A percentile compares a stretch with the other conserved stretches of the same genome.
These are phyloP conservation scores for Calephelis nemesis DNA, from an alignment of 1,140 invertebrate genomes.

Conservation along the genomic window DNA sequence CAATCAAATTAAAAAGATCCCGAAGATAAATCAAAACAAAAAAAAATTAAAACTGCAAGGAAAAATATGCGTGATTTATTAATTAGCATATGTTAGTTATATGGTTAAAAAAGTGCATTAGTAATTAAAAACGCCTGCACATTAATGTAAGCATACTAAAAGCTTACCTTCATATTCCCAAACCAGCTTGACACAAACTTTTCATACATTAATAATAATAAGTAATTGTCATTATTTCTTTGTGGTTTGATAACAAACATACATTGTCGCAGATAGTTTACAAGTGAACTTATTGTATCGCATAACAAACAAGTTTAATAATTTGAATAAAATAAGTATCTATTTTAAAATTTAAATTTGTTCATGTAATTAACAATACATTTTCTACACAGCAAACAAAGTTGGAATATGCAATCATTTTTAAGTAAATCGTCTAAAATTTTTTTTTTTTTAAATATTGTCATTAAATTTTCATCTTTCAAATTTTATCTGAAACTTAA, in stretches of 20 bases:
- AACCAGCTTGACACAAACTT: constrained; percentile 14
- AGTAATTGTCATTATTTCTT: neutral
- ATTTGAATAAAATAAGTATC: no score
- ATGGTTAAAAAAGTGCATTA: constrained; percentile 1
- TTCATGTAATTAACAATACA: no score
- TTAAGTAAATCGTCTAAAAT: no score
- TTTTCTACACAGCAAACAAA: no score
- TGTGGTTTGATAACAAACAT: neutral
- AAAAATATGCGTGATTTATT: constrained; percentile 3
- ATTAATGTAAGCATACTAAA: neutral
- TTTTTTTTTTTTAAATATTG: no score
- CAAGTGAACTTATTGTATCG: neutral
- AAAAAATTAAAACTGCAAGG: neutral
- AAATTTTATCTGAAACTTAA: no score
- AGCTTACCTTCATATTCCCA: constrained; percentile 5
- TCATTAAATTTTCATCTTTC: no score
- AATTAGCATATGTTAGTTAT: constrained; percentile 16
- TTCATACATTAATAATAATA: neutral
- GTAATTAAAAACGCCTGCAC: constrained; percentile 4
- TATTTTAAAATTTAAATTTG: no score
- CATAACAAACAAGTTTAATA: no score
- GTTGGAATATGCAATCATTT: no score
- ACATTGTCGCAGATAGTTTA: neutral
- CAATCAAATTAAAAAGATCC: neutral
- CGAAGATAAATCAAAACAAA: neutral